Base-by-base conservation (phyloP, 2,113 vertebrate genomes). In the Hemiscyllium ocellatum region DNA sequence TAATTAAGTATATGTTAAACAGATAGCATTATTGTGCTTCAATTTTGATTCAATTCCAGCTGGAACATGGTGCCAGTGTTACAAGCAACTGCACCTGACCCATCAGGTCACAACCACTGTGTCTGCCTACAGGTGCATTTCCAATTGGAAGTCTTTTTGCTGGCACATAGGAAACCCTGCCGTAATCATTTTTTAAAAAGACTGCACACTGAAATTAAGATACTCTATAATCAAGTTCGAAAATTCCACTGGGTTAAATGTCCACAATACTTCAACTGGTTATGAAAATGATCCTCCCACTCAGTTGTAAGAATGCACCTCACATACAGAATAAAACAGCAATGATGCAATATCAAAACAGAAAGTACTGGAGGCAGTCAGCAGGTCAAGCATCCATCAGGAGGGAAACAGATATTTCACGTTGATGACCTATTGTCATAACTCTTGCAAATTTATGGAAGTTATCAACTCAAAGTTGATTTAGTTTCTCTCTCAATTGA, bases 31-130 rank as follows among this genome's bases (percentile, higher is more conserved):
- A 70, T 66, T 95, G 68, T 72, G 69, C 47, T 72, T 95, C 68
- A 72, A 12, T 72, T 95, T 70, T 95, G 68, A 42, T 95, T 95
- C 68, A 72, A 29, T 95, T 95, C 94, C 94, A 93, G 89, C 89
- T 95, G 94, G 66, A 70, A 72, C 42, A 95, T 50, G 42, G 42
- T 72, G 47, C 10, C 52, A 33, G 26, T 72, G 94, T 42, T 50
- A 72, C 26, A 72, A 50, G 69, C 66, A 95, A 95, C 68, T 95
- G 94, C 29, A 90, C 50, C 47, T 52, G 33, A 52, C 94, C 26
- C 37, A 72, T 19, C 69, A 76, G 94, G 69, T 72, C 94, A 50
- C 47, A 95, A 69, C 52, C 68, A 50, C 26, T 95, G 68, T 52
- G 69, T 42, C 47, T 76, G 94, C 94, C 94, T 72, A 95, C 94